Evolutionary conservation across 2,888 invertebrate species (phyloP), one percentile per base, ranked within the genome.

Genomic region (Agrilus mali): DNA sequence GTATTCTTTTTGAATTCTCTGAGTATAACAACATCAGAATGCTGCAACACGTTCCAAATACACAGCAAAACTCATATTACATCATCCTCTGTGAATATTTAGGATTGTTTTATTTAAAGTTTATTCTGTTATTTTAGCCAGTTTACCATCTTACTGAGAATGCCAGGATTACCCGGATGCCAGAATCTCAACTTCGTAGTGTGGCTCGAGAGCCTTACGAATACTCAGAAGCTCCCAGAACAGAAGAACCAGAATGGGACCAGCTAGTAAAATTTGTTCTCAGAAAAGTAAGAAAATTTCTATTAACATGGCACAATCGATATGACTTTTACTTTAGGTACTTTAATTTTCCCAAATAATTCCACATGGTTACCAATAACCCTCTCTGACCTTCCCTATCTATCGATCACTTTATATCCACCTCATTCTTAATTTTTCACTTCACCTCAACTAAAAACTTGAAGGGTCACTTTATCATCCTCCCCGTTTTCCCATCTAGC

Each of bases 161-260:
- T 59, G 83, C 85, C 0, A 72, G 80, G 15, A 72, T 87, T 3
- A 70, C 81, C 6, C 75, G 80, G 41, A 76, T 86, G 67, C 74
- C 78, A 0, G 78, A 80, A 45, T 72, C 74, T 0, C 78, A 86
- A 56, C 75, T 86, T 5, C 70, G 83, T 15, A 78, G 80, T 2
- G 63, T 86, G 13, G 62, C 71, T n/a, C 74, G 75, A 31, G 85
- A 86, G 54, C 80, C 82, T 1, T 83, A 78, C 50, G 82, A 86
- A 60, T 80, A 78, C 56, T 79, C 82, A 8, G 74, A 80, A 10
- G 74, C 78, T 52, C 75, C 85, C 1, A 72, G 85, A 42, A 73
- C 80, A 22, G 78, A 78, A 12, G 86, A 87, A 53, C 76, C 80
- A 0, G 86, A 87, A 60, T 88, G 87, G 87, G 86, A 86, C 56